Conservation (phyloP, 2,888 invertebrate species). For the Drosophila rellima region DNA sequence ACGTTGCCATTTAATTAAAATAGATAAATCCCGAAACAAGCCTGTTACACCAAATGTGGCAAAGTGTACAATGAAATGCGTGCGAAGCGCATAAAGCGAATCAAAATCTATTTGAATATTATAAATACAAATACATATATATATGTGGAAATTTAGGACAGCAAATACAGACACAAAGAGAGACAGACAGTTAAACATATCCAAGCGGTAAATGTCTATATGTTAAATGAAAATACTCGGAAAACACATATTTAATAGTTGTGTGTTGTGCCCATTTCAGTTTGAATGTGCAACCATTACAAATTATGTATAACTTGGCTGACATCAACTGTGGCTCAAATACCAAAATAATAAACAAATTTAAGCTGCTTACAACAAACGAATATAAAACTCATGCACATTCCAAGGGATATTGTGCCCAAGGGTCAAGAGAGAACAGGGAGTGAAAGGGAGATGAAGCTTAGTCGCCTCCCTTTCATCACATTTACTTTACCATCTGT, state of each 20-base stretch:
- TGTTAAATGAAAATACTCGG: slow-evolving; percentile 42
- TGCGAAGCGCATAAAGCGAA: slow-evolving; percentile 32
- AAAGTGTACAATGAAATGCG: slow-evolving; percentile 51
- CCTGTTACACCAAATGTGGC: slow-evolving; percentile 28
- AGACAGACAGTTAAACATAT: slow-evolving; percentile 43
- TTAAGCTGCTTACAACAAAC: slow-evolving; percentile 29
- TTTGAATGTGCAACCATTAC: slow-evolving; percentile 23
- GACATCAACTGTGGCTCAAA: slow-evolving; percentile 23
- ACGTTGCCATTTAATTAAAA: slow-evolving; percentile 61
- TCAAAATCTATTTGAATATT: slow-evolving; percentile 37
- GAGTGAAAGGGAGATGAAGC: neutral
- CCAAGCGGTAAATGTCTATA: slow-evolving; percentile 57
- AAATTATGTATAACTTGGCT: slow-evolving; percentile 21
- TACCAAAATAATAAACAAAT: slow-evolving; percentile 38
- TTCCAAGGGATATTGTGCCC: slow-evolving; percentile 10
- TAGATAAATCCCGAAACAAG: slow-evolving; percentile 27
- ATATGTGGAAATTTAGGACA: neutral
- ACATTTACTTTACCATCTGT: neutral
- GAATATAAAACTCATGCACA: slow-evolving; percentile 13
- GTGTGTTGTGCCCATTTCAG: slow-evolving; percentile 26
- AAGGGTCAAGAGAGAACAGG: neutral
- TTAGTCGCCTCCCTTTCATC: neutral
- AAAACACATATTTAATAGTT: slow-evolving; percentile 28
- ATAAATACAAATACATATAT: slow-evolving; percentile 13
- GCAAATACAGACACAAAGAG: slow-evolving; percentile 4